These are phyloP conservation scores for Smutsia temminckii DNA, from an alignment of 2,797 vertebrate genomes.

Conservation along the genomic window DNA sequence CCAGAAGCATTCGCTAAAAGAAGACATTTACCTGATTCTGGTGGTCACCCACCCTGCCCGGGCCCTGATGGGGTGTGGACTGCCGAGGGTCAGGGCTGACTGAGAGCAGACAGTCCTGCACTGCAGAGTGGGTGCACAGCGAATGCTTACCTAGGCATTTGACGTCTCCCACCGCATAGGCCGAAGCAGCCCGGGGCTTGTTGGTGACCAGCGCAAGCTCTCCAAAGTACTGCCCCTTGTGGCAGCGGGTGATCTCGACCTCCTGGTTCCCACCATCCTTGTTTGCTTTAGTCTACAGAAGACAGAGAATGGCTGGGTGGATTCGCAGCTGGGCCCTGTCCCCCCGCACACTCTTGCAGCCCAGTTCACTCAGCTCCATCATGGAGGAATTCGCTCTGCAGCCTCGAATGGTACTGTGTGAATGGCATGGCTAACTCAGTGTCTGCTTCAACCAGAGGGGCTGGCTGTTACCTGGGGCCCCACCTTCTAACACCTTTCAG, in stretches of 20 bases:
- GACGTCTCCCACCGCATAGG: slow-evolving; percentile 93
- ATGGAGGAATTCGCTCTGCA: neutral
- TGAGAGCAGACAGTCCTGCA: neutral
- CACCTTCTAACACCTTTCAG: neutral
- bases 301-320: slow-evolving; percentile 46
- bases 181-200: slow-evolving; percentile 98
- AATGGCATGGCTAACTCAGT: neutral
- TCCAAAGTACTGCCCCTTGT: slow-evolving; percentile 97
- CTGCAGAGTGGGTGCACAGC: neutral
- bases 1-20: slow-evolving; percentile 18
- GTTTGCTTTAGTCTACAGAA: slow-evolving; percentile 91
- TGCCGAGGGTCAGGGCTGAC: neutral
- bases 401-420: neutral
- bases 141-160: slow-evolving; percentile 95
- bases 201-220: slow-evolving; percentile 99
- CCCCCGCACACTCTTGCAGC: neutral
- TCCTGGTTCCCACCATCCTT: slow-evolving; percentile 92
- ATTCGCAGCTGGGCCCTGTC: neutral
- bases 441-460: neutral
- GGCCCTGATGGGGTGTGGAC: neutral
- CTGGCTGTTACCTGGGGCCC: neutral
- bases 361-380: neutral
- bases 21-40: neutral
- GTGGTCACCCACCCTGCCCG: neutral
- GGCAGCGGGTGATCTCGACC: slow-evolving; percentile 95